phyloP scores from a whole-genome alignment of 2,888 invertebrate genomes.

The Drosophila melanosoma region DNA sequence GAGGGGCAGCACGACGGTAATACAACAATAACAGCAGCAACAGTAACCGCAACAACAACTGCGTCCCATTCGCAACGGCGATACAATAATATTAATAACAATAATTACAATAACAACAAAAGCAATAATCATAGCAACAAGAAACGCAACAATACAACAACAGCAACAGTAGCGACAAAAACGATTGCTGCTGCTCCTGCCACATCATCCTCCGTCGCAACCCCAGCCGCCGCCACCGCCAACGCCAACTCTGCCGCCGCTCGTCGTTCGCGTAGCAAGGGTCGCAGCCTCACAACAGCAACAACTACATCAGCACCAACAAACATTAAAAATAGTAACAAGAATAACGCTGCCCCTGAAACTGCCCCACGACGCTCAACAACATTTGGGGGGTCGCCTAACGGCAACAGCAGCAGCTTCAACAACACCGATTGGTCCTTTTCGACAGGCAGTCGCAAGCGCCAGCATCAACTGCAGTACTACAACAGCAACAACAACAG shows the following conservation, averaged over 20 bases:
- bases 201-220: constrained; percentile 35
- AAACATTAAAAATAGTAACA: constrained; percentile 16
- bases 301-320: constrained; percentile 3
- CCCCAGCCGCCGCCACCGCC: constrained; percentile 15
- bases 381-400: constrained; percentile 37
- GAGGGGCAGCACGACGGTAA: constrained; percentile 86
- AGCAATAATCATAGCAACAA: constrained; percentile 49
- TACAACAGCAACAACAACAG: constrained; percentile 15
- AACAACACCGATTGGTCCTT: constrained; percentile 50
- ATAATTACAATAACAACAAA: constrained; percentile 51
- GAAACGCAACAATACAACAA: constrained; percentile 34
- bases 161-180: constrained; percentile 25
- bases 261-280: constrained; percentile 62
- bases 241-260: constrained; percentile 20
- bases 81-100: constrained; percentile 37
- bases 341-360: constrained; percentile 40
- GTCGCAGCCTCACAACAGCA: constrained; percentile 33
- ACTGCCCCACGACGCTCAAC: constrained; percentile 36
- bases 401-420: constrained; percentile 17
- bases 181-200: constrained; percentile 18
- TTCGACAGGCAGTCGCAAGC: constrained; percentile 72
- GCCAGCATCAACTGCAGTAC: constrained; percentile 58
- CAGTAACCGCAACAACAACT: constrained; percentile 47
- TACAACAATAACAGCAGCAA: constrained; percentile 58
- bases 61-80: constrained; percentile 36